A percentile compares a stretch with the other conserved stretches of the same genome.
Evolutionary conservation across 1,140 invertebrate genomes (phyloP).

Genomic region (Antheraea pernyi): DNA sequence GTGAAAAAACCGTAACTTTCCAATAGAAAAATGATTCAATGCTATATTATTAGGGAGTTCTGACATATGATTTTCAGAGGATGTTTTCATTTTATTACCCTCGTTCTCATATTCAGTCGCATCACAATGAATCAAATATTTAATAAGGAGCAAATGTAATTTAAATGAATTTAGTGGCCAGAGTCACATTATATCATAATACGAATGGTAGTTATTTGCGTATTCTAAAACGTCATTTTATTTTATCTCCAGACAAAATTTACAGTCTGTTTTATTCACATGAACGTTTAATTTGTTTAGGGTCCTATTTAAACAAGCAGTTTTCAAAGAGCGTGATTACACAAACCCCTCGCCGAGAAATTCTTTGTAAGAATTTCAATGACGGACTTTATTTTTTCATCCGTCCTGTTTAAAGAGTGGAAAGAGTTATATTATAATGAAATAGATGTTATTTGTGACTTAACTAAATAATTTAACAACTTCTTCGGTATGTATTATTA

Average conservation of each 20-base stretch:
- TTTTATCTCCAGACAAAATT: background rate
- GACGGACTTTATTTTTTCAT: background rate
- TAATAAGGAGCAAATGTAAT: too few relatives aligned
- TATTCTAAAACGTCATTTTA: background rate
- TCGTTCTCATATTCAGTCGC: too few relatives aligned
- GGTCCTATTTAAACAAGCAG: background rate
- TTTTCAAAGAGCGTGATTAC: background rate
- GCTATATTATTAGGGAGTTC: too few relatives aligned
- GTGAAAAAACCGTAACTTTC: background rate
- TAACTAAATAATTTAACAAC: background rate
- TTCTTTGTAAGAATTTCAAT: background rate
- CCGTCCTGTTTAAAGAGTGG: background rate
- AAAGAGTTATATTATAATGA: background rate
- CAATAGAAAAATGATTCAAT: background rate
- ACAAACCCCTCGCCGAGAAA: background rate
- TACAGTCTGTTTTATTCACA: background rate
- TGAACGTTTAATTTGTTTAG: background rate
- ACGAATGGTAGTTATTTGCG: background rate
- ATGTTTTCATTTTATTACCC: too few relatives aligned
- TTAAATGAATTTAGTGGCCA: too few relatives aligned
- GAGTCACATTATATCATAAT: background rate
- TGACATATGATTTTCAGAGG: too few relatives aligned
- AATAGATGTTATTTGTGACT: background rate
- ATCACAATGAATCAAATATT: too few relatives aligned
- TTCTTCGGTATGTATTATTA: too few relatives aligned